phyloP scores from a whole-genome alignment of 2,113 vertebrate genomes.

The Axis porcinus region DNA sequence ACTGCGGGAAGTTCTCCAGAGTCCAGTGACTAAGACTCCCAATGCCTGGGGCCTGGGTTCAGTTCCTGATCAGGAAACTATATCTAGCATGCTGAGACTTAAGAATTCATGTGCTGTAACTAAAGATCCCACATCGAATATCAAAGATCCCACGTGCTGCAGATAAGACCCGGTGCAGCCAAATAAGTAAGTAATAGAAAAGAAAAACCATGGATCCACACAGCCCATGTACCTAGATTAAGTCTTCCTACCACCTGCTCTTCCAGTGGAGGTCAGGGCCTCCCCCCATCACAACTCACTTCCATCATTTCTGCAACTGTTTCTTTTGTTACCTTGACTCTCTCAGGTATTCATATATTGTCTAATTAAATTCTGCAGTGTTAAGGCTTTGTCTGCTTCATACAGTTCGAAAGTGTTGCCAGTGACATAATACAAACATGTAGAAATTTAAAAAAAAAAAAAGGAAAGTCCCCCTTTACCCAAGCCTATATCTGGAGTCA shows the following conservation, averaged over 20 bases:
- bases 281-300: background rate
- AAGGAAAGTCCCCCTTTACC: background rate
- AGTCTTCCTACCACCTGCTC: fast-evolving
- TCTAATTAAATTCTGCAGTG: background rate
- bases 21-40: background rate
- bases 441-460: fast-evolving
- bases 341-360: background rate
- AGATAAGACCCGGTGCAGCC: background rate
- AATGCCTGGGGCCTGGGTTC: background rate
- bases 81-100: background rate
- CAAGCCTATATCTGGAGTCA: background rate
- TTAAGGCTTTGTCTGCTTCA: background rate
- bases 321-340: background rate
- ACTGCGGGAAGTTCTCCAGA: background rate
- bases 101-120: background rate
- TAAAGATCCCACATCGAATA: background rate
- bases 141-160: background rate
- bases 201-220: background rate
- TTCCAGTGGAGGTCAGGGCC: too few species aligned
- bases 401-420: background rate
- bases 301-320: background rate
- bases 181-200: background rate
- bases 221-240: background rate
- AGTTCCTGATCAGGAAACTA: background rate
- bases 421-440: background rate